Base-by-base conservation (phyloP, 2,888 invertebrate genomes). In the Dimorphilus gyrociliatus region DNA sequence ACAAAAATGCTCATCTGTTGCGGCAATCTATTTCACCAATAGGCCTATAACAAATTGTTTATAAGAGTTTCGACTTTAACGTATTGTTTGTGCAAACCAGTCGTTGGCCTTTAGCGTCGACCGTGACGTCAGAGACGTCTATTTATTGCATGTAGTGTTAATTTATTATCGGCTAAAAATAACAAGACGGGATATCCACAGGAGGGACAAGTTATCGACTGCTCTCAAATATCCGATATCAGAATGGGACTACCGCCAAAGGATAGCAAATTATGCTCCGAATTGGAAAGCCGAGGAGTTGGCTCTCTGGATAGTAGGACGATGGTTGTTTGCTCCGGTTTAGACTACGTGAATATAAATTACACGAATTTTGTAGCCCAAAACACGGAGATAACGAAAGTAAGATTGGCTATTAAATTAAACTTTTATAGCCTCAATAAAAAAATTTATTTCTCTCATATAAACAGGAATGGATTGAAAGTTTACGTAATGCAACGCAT, bases 191-290 rank as follows among this genome's bases (percentile, higher is more conserved):
- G n/a, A n/a, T n/a, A n/a, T n/a, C n/a, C n/a, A 12, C 68, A 92
- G 88, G 97, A 97, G 58, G 94, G 94, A 29, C 90, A 94, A 67
- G 88, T 94, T 44, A 78, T 97, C 53, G 97, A 97, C 65, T 68
- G 94, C 54, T 90, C 90, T 55, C 92, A 94, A 75, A 92, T 97
- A 49, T 88, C 86, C 67, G 92, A 92, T 65, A 81, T 92, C 50
- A 70, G 92, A 54, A 79, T 81, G 24, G 92, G 90, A 35, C 81
- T 86, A 12, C 68, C 82, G 50, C 90, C 92, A 28, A 84, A 81
- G 74, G 84, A 84, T 64, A 71, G 64, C 54, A 41, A 45, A 45
- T 29, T 7, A 24, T 8, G 16, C 28, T 42, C 44, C 16, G 58
- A 60, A 29, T 35, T 59, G 21, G 54, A 57, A 34, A 44, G 47